Base-by-base conservation (phyloP, 1,140 invertebrate genomes). In the Camponotus floridanus region DNA sequence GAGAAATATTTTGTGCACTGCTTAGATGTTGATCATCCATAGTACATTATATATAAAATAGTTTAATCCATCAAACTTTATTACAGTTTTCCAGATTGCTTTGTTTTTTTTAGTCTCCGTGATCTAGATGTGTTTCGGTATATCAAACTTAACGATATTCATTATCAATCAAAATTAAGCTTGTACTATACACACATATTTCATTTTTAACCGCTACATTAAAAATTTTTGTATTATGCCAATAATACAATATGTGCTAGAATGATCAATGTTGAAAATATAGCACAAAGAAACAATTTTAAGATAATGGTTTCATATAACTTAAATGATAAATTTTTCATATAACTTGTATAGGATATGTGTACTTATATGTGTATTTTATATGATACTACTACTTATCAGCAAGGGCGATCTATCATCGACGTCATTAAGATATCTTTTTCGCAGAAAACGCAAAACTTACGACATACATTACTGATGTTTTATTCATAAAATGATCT, bases 401-500 rank as follows among this genome's bases (percentile, higher is more conserved):
- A 65, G 9, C 21, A 13, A 80, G 21, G 64, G 55, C 64, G 8
- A 57, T 68, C n/a, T 68, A 79, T 80, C 48, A 42, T 70, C 64
- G 64, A 45, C 3, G 21, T 21, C 57, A 57, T 80, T 80, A 68
- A 80, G 33, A 36, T 36, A 70, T 31, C 21, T 59, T 1, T 73
- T 61, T 48, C 39, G n/a, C 55, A 42, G 39, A 45, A 61, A 11
- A 71, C n/a, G n/a, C 8, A 7, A 79, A 61, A 81, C n/a, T 39
- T 81, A 26, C 26, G 67, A 81, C 9, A 45, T 42, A 11, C 11
- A 71, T 18, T 39, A 39, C 36, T 48, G 6, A 81, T 81, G 55
- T 81, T 73, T 81, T 81, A 81, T 81, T 73, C 79, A 81, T 81
- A 33, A 61, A 81, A 61, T 55, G 45, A 61, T 71, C 21, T 55